Evolutionary conservation across 2,797 vertebrate genomes (phyloP).

Genomic region (Sitta carolinensis): DNA sequence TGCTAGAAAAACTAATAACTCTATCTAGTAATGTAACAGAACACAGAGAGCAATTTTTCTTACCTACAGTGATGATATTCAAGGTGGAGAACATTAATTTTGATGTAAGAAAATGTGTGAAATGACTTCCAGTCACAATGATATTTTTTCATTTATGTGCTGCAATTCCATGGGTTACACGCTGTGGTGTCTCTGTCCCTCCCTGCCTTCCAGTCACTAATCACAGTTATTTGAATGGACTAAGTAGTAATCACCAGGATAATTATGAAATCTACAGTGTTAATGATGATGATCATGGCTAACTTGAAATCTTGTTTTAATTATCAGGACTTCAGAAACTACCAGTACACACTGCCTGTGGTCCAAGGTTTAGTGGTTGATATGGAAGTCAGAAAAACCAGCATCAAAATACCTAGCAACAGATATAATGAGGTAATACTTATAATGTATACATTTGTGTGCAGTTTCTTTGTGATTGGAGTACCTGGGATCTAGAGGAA

Average conservation of each 20-base stretch:
- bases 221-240: not conserved
- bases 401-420: conserved; percentile 98
- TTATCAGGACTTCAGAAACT: conserved; percentile 95
- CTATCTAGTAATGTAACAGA: not conserved
- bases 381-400: conserved; percentile 98
- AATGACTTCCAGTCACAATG: not conserved
- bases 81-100: conserved; percentile 1
- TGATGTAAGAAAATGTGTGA: not conserved
- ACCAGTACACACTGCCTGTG: conserved; percentile 94
- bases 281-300: not conserved
- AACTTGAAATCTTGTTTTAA: conserved; percentile 44
- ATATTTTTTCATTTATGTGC: not conserved
- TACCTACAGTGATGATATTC: not conserved
- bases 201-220: not conserved
- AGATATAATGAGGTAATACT: conserved; percentile 92
- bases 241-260: not conserved
- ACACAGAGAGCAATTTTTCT: not conserved
- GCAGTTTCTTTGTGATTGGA: not conserved
- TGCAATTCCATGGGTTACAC: not conserved
- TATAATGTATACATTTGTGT: not conserved
- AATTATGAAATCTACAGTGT: not conserved
- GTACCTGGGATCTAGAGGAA: not conserved
- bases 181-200: not conserved
- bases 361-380: conserved; percentile 95
- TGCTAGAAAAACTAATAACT: not conserved